A percentile compares a stretch with the other conserved stretches of the same genome.
phyloP scores from a whole-genome alignment of 2,888 invertebrate species.

The Archaeoteleia sp. region DNA sequence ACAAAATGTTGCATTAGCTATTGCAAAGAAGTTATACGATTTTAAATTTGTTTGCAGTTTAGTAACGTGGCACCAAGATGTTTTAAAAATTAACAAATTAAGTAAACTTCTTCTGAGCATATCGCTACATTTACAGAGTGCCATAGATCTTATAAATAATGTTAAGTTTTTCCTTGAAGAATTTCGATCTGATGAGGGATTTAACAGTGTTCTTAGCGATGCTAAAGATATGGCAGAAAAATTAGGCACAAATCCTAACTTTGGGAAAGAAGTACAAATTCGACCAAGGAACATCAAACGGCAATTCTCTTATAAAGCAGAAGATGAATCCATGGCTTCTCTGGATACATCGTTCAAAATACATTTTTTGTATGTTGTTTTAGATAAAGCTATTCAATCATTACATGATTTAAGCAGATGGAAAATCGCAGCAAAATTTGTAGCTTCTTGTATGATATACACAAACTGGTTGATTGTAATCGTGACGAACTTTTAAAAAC shows the following conservation, averaged over 20 bases:
- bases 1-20: slow-evolving; percentile 4
- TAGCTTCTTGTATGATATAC: too few relatives aligned
- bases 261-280: background rate
- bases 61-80: slow-evolving; percentile 16
- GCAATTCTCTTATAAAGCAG: too few relatives aligned
- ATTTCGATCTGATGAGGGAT: slow-evolving; percentile 3
- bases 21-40: slow-evolving; percentile 14
- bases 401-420: too few relatives aligned
- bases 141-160: slow-evolving; percentile 1
- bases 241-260: background rate
- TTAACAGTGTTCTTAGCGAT: background rate
- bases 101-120: slow-evolving; percentile 26
- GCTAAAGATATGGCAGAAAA: slow-evolving; percentile 4
- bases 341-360: too few relatives aligned
- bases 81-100: slow-evolving; percentile 9
- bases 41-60: slow-evolving; percentile 27
- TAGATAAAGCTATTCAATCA: too few relatives aligned
- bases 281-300: slow-evolving; percentile 7
- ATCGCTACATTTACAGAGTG: slow-evolving; percentile 2
- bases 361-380: too few relatives aligned
- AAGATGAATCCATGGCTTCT: too few relatives aligned
- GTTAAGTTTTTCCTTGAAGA: slow-evolving; percentile 8
- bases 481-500: too few relatives aligned
- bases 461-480: too few relatives aligned
- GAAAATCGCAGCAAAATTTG: too few relatives aligned